Evolutionary conservation across 2,797 vertebrate species (phyloP).

Genomic region (Streptopelia turtur): DNA sequence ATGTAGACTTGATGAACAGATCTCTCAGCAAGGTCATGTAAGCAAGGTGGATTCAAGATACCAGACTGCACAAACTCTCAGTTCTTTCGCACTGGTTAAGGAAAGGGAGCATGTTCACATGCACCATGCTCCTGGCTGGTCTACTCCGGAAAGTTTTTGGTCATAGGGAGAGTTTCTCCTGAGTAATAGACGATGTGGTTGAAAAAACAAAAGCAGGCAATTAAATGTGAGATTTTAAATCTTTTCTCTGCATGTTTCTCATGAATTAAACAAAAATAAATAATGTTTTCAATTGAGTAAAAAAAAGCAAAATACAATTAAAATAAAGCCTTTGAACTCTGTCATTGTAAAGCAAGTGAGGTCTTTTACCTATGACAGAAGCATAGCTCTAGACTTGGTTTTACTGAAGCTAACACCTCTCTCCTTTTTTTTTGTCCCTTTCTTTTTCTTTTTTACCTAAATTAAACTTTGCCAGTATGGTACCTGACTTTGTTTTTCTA

Average conservation of each 20-base stretch:
- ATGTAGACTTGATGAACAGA: not conserved
- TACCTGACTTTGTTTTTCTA: not conserved
- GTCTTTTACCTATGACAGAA: not conserved
- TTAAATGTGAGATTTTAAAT: not conserved
- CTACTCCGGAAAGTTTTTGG: not conserved
- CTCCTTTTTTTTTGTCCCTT: not conserved
- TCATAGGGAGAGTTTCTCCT: not conserved
- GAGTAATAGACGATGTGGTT: not conserved
- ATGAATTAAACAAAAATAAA: conserved; percentile 17
- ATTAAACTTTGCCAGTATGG: not conserved
- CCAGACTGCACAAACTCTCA: not conserved
- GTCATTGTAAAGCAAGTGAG: not conserved
- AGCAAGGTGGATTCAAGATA: not conserved
- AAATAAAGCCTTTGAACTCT: conserved; percentile 7
- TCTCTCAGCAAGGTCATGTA: not conserved
- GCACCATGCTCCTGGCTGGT: not conserved
- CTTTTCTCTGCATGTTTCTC: not conserved
- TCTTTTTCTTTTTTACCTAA: not conserved
- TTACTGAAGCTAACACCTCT: not conserved
- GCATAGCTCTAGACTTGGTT: not conserved
- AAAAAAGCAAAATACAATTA: not conserved
- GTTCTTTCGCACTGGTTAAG: not conserved
- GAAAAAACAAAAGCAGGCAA: not conserved
- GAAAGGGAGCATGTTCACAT: not conserved
- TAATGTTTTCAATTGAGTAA: not conserved